Evolutionary conservation across 2,797 vertebrate species (phyloP).

Genomic region (Lepus oiostolus): DNA sequence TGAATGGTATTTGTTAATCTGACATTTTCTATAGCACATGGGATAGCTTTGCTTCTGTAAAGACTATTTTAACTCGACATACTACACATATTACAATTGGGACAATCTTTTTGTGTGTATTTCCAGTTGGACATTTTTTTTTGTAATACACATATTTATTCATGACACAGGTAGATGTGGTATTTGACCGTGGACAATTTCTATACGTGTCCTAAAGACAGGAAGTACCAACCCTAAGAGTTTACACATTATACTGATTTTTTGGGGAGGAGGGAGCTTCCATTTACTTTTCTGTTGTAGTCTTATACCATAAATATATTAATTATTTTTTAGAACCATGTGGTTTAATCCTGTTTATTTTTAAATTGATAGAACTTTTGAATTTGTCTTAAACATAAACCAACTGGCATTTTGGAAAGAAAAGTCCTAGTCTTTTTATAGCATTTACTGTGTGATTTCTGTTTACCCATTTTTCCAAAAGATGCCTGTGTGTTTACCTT

Average conservation of each 20-base stretch:
- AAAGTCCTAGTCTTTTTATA: conserved; percentile 26
- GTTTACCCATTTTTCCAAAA: background rate
- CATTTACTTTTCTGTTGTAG: conserved; percentile 4
- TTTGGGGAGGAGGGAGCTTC: background rate
- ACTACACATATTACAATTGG: conserved; percentile 16
- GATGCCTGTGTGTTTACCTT: conserved; percentile 32
- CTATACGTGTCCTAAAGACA: background rate
- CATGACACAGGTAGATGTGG: background rate
- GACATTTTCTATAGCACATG: background rate
- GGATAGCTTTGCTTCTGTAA: conserved; percentile 38
- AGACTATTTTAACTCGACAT: background rate
- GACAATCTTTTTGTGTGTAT: conserved; percentile 8
- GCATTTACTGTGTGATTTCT: background rate
- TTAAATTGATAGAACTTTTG: background rate
- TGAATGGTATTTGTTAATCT: conserved; percentile 52
- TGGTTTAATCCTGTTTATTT: background rate
- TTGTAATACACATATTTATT: conserved; percentile 36
- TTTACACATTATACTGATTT: background rate
- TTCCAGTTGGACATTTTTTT: conserved; percentile 49
- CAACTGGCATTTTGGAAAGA: conserved; percentile 34
- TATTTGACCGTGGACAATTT: conserved; percentile 23
- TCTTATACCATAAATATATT: background rate
- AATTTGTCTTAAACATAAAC: background rate
- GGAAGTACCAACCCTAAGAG: background rate
- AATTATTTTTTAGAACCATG: conserved; percentile 8